A percentile compares a stretch with the other conserved stretches of the same genome.
Evolutionary conservation across 2,113 vertebrate genomes (phyloP).

Genomic region (Heterochromis multidens): DNA sequence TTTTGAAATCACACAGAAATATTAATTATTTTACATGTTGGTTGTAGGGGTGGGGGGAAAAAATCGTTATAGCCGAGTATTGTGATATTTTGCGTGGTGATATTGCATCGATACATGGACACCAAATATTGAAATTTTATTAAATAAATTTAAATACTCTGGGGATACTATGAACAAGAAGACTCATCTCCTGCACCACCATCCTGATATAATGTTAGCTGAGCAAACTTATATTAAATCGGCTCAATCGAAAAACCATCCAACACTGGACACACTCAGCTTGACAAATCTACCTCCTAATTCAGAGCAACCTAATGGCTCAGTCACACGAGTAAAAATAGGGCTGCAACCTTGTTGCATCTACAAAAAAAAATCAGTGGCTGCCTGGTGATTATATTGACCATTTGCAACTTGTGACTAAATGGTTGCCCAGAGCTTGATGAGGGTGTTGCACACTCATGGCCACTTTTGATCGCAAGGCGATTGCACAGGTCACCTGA

Average conservation of each 20-base stretch:
- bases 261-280: neutral
- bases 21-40: no score
- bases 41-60: no score
- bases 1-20: no score
- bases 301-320: neutral
- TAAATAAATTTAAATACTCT: no score
- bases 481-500: no score
- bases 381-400: neutral
- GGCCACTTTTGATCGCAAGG: neutral
- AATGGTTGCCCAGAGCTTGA: neutral
- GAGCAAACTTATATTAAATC: neutral
- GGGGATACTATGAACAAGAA: fast-evolving
- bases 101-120: no score
- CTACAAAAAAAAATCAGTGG: neutral
- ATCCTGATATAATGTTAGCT: neutral
- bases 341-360: neutral
- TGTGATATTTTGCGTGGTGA: no score
- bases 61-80: no score
- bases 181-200: neutral
- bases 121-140: no score
- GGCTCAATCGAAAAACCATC: neutral
- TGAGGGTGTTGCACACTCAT: neutral
- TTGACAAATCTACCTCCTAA: neutral
- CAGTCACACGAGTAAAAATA: neutral
- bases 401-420: fast-evolving